Percentiles rank a stretch among this genome's conserved stretches.
phyloP scores from a whole-genome alignment of 2,113 vertebrate species.

The Triplophysa dalaica region DNA sequence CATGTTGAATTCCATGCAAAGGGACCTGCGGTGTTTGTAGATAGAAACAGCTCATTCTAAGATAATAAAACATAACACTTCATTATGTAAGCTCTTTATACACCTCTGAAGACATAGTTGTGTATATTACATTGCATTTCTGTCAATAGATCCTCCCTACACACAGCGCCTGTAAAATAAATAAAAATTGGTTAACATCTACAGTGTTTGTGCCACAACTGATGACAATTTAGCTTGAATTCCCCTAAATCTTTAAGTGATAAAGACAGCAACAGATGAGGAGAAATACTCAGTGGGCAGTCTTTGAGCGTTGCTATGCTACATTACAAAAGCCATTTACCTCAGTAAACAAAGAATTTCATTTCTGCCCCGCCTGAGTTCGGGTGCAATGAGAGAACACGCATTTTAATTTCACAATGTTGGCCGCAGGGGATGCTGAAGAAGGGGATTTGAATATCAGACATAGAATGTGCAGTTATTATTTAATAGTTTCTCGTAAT shows the following conservation, averaged over 20 bases:
- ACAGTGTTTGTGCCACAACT: neutral
- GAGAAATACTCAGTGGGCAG: constrained; percentile 14
- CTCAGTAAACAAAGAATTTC: constrained; percentile 57
- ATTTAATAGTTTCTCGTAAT: constrained; percentile 41
- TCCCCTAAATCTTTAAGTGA: neutral
- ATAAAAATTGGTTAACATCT: neutral
- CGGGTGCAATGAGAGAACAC: constrained; percentile 40
- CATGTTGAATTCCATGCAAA: no score
- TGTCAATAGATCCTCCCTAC: no score
- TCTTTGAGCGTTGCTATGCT: neutral
- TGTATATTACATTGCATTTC: no score
- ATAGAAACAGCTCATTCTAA: no score
- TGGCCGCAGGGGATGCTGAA: constrained; percentile 45
- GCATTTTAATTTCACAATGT: constrained; percentile 55
- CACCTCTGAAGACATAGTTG: no score
- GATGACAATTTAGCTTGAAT: neutral
- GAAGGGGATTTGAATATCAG: constrained; percentile 40
- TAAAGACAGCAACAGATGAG: neutral
- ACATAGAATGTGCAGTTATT: constrained; percentile 41
- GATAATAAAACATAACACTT: no score
- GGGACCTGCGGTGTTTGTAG: no score
- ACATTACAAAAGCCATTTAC: constrained; percentile 45
- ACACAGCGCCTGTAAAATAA: neutral
- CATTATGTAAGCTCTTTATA: no score
- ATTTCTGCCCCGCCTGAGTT: constrained; percentile 46